Base-by-base conservation (phyloP, 2,797 vertebrate species). In the Cyclopterus lumpus region DNA sequence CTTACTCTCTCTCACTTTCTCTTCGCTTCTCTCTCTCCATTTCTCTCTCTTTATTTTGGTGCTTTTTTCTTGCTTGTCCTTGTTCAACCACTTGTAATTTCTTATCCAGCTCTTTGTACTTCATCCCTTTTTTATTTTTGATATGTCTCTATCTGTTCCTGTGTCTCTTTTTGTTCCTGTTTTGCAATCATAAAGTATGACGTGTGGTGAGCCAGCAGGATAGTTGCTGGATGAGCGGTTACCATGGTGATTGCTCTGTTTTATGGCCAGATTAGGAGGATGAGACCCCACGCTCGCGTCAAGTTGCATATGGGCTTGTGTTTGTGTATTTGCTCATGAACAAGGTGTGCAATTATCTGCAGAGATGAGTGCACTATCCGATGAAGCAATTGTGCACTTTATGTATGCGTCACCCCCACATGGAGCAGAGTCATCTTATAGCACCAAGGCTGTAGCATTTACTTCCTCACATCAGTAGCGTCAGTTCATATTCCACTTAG, bases 221-320 rank as follows among this genome's bases (percentile, higher is more conserved):
- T 71, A 36, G 32, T 64, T 84, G 49, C 61, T 81, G 73, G 80
- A 79, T 75, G 60, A 60, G 42, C 71, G 77, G 92, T 92, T 90
- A 48, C 91, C 85, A 89, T 92, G 86, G 91, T 57, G 76, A 93
- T 81, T 61, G 61, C 71, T 84, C 71, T 67, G 73, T 80, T 84
- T 83, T 16, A 73, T 67, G 54, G 76, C 67, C 74, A 71, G 67
- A 84, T 86, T 82, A 67, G 32, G 55, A 70, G 26, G n/a, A 73
- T 71, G 63, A 71, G 34, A 80, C 75, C 26, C 70, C 24, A 42
- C 6, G 20, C 44, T 82, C 42, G 2, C 15, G 42, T 51, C 36
- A 70, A 32, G 12, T 73, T 69, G 53, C 67, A 18, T 48, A 32
- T 58, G 28, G 54, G 7, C 60, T 44, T 64, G 9, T 30, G 11